These are phyloP conservation scores for Lissocephala sabroskyi DNA, from an alignment of 2,888 invertebrate genomes.

Conservation along the genomic window DNA sequence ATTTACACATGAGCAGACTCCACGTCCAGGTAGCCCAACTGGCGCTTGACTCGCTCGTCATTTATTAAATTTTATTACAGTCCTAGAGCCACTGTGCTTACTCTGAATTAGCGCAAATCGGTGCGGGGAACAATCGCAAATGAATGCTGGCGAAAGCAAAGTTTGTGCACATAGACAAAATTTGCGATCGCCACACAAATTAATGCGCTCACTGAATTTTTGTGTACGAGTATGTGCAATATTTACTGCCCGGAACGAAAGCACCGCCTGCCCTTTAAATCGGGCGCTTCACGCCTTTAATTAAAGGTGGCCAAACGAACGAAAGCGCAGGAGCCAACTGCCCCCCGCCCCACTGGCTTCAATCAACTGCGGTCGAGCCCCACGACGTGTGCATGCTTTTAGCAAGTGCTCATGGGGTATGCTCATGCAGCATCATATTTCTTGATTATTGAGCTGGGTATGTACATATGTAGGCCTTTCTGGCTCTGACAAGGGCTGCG, in stretches of 20 bases:
- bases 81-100: slow-evolving; percentile 8
- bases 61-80: slow-evolving; percentile 37
- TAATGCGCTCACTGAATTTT: slow-evolving; percentile 30
- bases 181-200: slow-evolving; percentile 17
- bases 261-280: not conserved
- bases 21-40: no score
- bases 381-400: not conserved
- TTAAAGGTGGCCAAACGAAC: slow-evolving; percentile 1
- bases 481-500: slow-evolving; percentile 12
- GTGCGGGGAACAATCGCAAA: slow-evolving; percentile 31
- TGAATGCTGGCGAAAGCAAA: no score
- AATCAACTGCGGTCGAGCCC: not conserved
- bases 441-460: slow-evolving; percentile 12
- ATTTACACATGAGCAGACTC: slow-evolving; percentile 30
- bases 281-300: not conserved
- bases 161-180: slow-evolving; percentile 29
- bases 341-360: no score
- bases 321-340: no score
- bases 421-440: slow-evolving; percentile 15
- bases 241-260: no score
- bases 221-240: no score
- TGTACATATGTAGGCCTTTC: no score
- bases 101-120: slow-evolving; percentile 31
- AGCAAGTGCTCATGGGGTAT: no score
- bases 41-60: slow-evolving; percentile 9